Percentiles rank a stretch among this genome's conserved stretches.
These are phyloP conservation scores for Paramacrobiotus metropolitanus DNA, from an alignment of 1,140 invertebrate species.

Conservation along the genomic window DNA sequence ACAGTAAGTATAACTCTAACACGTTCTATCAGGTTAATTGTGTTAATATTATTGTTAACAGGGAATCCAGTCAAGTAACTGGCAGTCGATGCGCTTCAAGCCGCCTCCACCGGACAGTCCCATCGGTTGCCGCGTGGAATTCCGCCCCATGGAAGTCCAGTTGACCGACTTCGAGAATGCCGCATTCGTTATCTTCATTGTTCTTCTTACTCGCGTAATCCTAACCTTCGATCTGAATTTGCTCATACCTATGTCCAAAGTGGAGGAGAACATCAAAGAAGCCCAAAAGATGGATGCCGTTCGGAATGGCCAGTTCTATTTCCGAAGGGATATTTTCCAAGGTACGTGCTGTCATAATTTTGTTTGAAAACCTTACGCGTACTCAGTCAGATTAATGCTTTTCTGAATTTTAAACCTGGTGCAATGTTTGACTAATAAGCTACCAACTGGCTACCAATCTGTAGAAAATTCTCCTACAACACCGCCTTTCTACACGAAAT, in stretches of 20 bases:
- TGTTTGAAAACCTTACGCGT: background rate
- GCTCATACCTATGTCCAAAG: slow-evolving; percentile 90
- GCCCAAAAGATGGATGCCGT: slow-evolving; percentile 76
- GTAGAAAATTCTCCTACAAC: slow-evolving; percentile 10
- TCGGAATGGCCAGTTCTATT: slow-evolving; percentile 61
- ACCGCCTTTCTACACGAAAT: slow-evolving; percentile 1
- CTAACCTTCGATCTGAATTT: slow-evolving; percentile 87
- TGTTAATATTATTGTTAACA: slow-evolving; percentile 20
- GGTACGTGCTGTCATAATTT: slow-evolving; percentile 14
- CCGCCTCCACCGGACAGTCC: slow-evolving; percentile 64
- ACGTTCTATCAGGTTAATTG: background rate
- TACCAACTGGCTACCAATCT: slow-evolving; percentile 13
- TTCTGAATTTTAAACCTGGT: slow-evolving; percentile 8
- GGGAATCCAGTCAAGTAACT: slow-evolving; percentile 99
- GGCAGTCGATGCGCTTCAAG: slow-evolving; percentile 99
- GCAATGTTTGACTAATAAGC: slow-evolving; percentile 9
- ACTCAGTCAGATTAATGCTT: background rate
- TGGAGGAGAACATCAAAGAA: slow-evolving; percentile 90
- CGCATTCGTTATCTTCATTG: slow-evolving; percentile 92
- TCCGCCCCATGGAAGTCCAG: slow-evolving; percentile 69
- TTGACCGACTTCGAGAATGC: slow-evolving; percentile 99
- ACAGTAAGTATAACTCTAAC: too few species aligned
- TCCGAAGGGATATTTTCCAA: slow-evolving; percentile 49
- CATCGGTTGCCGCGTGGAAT: slow-evolving; percentile 98
- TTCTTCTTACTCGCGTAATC: slow-evolving; percentile 82